Base-by-base conservation (phyloP, 2,113 vertebrate genomes). In the Chloropsis hardwickii region DNA sequence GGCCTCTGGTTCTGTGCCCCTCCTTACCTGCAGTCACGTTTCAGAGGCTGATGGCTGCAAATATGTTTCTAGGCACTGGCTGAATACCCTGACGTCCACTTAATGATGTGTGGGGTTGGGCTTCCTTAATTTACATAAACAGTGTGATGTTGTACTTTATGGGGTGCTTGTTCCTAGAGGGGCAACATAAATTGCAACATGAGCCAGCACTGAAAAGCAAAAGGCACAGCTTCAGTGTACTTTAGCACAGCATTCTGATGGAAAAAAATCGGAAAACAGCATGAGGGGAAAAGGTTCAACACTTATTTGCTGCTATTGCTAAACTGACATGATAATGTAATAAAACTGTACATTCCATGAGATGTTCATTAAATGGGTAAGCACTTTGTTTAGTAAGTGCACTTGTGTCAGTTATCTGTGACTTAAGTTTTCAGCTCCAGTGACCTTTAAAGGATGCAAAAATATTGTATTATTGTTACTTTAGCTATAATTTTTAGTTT, bases 271-370 rank as follows among this genome's bases (percentile, higher is more conserved):
- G 11, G n/a, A 37, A 70, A 73, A 76, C 4, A 61, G 69, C 22
- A 14, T 12, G 13, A 23, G 5, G 27, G 3, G 1, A 0, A 29
- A 23, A 45, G 11, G 18, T 37, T 6, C 13, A 67, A 11, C 4
- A 2, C 7, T 8, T 35, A 6, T 2, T 81, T 67, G 15, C 27
- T 77, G 29, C 28, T 71, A 19, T 31, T 64, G 53, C 39, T 56
- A 56, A 67, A 22, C 6, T 61, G 58, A 35, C 7, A 4, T 19
- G 24, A 12, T 3, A 33, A 25, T 58, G 31, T 28, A 35, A 31
- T 37, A 60, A 56, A 16, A 1, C 48, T 78, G 14, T 54, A 4
- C 4, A 1, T 72, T 53, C 44, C 33, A 15, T 15, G 33, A 44
- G 44, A 21, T 42, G 35, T 39, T 37, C 24, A 44, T 56, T 44